phyloP scores from a whole-genome alignment of 2,888 invertebrate species.

The Chesias legatella region DNA sequence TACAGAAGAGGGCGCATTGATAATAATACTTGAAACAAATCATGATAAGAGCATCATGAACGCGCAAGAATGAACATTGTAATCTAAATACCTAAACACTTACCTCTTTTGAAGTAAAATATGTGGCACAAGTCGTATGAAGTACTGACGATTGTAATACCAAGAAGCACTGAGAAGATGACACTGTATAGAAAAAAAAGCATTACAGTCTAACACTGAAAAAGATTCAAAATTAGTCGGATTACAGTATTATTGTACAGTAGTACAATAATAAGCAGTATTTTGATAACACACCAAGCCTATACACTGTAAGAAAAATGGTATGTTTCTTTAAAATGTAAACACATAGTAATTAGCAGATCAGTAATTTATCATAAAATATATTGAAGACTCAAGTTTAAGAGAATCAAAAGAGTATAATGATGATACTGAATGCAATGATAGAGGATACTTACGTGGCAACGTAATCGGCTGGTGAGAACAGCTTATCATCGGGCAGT shows the following conservation, averaged over 20 bases:
- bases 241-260: no score
- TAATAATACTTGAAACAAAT: neutral
- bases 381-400: no score
- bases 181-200: constrained; percentile 39
- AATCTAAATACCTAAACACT: constrained; percentile 18
- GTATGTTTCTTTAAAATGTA: no score
- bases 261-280: no score
- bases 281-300: no score
- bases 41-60: neutral
- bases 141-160: constrained; percentile 41
- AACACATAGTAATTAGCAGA: no score
- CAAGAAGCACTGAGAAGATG: constrained; percentile 43
- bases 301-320: no score
- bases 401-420: no score
- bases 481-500: constrained; percentile 53
- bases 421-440: neutral
- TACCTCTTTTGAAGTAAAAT: constrained; percentile 41
- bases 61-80: no score
- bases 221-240: no score
- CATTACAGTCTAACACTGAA: no score
- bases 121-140: constrained; percentile 42
- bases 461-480: constrained; percentile 46
- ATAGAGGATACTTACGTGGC: constrained; percentile 45
- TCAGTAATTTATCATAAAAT: no score
- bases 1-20: neutral